phyloP scores from a whole-genome alignment of 2,113 vertebrate genomes.

The Herpailurus yagouaroundi region DNA sequence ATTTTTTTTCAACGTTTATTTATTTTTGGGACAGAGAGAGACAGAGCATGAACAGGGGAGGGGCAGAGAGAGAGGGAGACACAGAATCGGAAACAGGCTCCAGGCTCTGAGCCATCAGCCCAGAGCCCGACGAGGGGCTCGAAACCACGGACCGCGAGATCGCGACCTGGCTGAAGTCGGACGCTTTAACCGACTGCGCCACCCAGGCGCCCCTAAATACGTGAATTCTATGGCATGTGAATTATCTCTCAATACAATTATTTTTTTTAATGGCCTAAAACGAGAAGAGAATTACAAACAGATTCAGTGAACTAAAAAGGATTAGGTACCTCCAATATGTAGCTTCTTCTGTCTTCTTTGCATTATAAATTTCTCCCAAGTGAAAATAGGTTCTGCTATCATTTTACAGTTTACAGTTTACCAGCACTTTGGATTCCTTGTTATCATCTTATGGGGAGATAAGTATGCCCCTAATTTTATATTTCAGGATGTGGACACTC shows the following conservation, averaged over 20 bases:
- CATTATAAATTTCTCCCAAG: conserved; percentile 20
- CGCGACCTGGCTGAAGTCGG: too few relatives aligned
- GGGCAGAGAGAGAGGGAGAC: too few relatives aligned
- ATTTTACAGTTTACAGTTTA: conserved; percentile 52
- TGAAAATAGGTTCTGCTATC: not conserved
- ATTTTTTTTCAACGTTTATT: too few relatives aligned
- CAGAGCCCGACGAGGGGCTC: too few relatives aligned
- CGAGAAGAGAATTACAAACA: conserved; percentile 22
- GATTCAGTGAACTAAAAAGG: conserved; percentile 11
- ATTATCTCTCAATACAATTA: not conserved
- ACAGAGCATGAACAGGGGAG: too few relatives aligned
- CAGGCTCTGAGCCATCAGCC: too few relatives aligned
- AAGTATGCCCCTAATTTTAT: not conserved
- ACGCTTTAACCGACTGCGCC: too few relatives aligned
- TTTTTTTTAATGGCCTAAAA: not conserved
- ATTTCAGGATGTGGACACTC: not conserved
- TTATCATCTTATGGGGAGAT: not conserved
- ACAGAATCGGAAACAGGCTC: too few relatives aligned
- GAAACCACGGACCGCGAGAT: too few relatives aligned
- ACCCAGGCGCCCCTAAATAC: too few relatives aligned
- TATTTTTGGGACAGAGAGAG: too few relatives aligned
- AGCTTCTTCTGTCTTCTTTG: not conserved
- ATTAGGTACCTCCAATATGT: not conserved
- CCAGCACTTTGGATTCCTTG: not conserved
- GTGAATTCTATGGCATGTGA: not conserved